Percentiles rank a stretch among this genome's conserved stretches.
These are phyloP conservation scores for Erithacus rubecula DNA, from an alignment of 2,797 vertebrate species.

Conservation along the genomic window DNA sequence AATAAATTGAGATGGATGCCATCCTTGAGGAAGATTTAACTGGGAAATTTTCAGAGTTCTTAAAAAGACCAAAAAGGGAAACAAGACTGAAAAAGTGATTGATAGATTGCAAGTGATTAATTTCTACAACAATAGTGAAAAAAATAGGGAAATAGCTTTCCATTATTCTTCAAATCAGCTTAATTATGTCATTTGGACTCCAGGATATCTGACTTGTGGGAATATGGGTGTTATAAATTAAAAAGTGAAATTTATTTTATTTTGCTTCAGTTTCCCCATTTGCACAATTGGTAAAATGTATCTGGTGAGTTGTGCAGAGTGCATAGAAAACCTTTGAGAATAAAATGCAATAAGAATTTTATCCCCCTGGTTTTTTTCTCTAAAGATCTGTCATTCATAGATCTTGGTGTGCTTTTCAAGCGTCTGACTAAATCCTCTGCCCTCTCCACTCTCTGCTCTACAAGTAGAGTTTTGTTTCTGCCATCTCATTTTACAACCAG, in stretches of 20 bases:
- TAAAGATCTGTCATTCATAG: background rate
- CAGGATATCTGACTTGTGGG: background rate
- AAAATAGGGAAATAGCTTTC: background rate
- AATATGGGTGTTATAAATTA: background rate
- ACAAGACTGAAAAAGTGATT: background rate
- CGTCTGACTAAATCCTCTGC: background rate
- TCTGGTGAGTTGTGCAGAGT: background rate
- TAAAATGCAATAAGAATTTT: background rate
- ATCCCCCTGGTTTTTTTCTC: background rate
- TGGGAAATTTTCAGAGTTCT: background rate
- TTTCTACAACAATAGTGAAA: background rate
- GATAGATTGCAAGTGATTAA: background rate
- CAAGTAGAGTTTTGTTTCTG: rapidly evolving
- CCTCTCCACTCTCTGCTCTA: background rate
- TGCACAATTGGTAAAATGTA: background rate
- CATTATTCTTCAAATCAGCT: background rate
- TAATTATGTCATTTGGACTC: background rate
- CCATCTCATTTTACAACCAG: background rate
- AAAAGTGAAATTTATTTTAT: background rate
- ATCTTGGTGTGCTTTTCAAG: background rate
- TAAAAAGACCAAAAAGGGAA: background rate
- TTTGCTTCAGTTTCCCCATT: background rate
- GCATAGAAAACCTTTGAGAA: background rate
- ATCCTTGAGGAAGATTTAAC: background rate
- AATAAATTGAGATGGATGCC: background rate